Percentiles rank a stretch among this genome's conserved stretches.
Evolutionary conservation across 2,797 vertebrate species (phyloP).

Genomic region (Sebastes taczanowskii): DNA sequence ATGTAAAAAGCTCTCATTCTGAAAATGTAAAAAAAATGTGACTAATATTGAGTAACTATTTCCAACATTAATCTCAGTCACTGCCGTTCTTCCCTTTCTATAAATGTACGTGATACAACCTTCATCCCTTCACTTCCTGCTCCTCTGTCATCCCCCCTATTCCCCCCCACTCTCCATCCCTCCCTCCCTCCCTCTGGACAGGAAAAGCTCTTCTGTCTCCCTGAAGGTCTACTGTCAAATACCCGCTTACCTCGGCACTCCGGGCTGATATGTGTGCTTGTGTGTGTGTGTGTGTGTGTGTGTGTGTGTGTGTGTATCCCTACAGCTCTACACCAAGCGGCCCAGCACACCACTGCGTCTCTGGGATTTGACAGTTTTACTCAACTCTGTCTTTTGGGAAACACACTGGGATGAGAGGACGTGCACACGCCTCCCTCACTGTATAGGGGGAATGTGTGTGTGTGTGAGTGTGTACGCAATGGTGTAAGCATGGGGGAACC

Average conservation of each 20-base stretch:
- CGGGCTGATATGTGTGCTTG: conserved; percentile 18
- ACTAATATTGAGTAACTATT: background rate
- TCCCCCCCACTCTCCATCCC: background rate
- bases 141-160: conserved; percentile 28
- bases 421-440: conserved; percentile 1
- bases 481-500: conserved; percentile 4
- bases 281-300: conserved; percentile 21
- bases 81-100: background rate
- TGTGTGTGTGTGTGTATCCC: conserved; percentile 11
- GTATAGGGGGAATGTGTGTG: background rate
- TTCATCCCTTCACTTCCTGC: conserved; percentile 36
- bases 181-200: conserved; percentile 40
- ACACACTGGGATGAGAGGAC: conserved; percentile 18
- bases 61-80: background rate
- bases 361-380: conserved; percentile 70
- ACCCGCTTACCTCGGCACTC: conserved; percentile 75
- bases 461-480: background rate
- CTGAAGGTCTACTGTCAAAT: conserved; percentile 77
- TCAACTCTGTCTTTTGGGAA: conserved; percentile 49
- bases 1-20: background rate
- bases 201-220: conserved; percentile 68
- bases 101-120: background rate
- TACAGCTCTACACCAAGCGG: conserved; percentile 19
- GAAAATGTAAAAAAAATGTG: background rate
- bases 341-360: conserved; percentile 37